Evolutionary conservation across 2,113 vertebrate species (phyloP).

Genomic region (Eptatretus burgeri): DNA sequence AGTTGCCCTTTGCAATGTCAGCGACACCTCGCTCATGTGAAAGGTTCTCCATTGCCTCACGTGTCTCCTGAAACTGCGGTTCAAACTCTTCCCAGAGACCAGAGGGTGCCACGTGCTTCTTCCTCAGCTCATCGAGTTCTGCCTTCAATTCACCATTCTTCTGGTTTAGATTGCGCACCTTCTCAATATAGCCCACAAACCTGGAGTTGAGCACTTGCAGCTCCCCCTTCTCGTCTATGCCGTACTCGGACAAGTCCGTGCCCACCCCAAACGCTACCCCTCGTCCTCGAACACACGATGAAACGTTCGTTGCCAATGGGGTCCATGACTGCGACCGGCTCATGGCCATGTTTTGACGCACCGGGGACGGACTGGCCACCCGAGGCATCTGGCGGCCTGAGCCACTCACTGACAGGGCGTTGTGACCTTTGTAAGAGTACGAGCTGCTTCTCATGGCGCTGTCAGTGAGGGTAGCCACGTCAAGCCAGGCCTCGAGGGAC

Average conservation of each 20-base stretch:
- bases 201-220: constrained; percentile 29
- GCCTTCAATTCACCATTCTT: constrained; percentile 15
- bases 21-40: constrained; percentile 23
- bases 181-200: constrained; percentile 28
- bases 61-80: constrained; percentile 22
- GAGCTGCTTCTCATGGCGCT: constrained; percentile 23
- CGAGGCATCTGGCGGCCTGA: constrained; percentile 15
- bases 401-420: constrained; percentile 22
- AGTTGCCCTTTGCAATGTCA: constrained; percentile 20
- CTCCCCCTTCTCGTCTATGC: constrained; percentile 25
- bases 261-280: constrained; percentile 14
- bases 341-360: constrained; percentile 15
- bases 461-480: constrained; percentile 7
- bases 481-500: background rate
- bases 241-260: constrained; percentile 22
- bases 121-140: constrained; percentile 16
- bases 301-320: background rate
- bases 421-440: constrained; percentile 17
- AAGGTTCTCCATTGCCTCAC: constrained; percentile 25
- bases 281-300: constrained; percentile 15
- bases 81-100: constrained; percentile 23
- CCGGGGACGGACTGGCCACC: constrained; percentile 23
- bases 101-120: constrained; percentile 14
- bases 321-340: constrained; percentile 5
- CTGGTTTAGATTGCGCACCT: constrained; percentile 27